Percentiles rank a stretch among this genome's conserved stretches.
Evolutionary conservation across 2,113 vertebrate genomes (phyloP).

Genomic region (Grantiella picta): DNA sequence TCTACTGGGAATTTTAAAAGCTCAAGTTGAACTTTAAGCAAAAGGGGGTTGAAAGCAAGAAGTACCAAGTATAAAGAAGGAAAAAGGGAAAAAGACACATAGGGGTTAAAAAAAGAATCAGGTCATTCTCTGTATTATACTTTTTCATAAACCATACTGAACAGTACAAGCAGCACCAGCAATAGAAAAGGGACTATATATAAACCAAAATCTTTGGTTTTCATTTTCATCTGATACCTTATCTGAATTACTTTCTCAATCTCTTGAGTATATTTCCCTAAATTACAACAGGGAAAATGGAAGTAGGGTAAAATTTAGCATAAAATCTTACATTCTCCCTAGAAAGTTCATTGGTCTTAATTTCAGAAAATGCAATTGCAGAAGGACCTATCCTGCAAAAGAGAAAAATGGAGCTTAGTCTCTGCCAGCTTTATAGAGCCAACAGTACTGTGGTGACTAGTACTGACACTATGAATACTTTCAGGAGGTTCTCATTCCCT

Average conservation of each 20-base stretch:
- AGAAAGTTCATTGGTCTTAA: background rate
- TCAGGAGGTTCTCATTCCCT: background rate
- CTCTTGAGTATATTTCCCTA: conserved; percentile 6
- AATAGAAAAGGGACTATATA: background rate
- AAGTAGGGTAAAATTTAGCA: background rate
- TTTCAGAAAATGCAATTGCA: background rate
- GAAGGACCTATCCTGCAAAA: background rate
- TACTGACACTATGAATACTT: background rate
- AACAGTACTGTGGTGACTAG: background rate
- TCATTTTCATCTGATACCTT: background rate
- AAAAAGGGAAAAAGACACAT: background rate
- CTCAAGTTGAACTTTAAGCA: background rate
- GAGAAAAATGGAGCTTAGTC: background rate
- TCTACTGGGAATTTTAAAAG: background rate
- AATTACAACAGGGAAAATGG: background rate
- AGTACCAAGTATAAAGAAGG: background rate
- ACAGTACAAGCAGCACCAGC: background rate
- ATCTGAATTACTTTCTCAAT: background rate
- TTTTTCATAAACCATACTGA: background rate
- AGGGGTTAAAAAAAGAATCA: background rate
- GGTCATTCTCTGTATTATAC: background rate
- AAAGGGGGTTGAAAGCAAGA: background rate
- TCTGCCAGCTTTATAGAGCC: background rate
- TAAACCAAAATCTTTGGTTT: background rate
- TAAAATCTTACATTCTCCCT: background rate